These are phyloP conservation scores for Zoanthus sociatus DNA, from an alignment of 92 coral and sea anemone species.

Conservation along the genomic window DNA sequence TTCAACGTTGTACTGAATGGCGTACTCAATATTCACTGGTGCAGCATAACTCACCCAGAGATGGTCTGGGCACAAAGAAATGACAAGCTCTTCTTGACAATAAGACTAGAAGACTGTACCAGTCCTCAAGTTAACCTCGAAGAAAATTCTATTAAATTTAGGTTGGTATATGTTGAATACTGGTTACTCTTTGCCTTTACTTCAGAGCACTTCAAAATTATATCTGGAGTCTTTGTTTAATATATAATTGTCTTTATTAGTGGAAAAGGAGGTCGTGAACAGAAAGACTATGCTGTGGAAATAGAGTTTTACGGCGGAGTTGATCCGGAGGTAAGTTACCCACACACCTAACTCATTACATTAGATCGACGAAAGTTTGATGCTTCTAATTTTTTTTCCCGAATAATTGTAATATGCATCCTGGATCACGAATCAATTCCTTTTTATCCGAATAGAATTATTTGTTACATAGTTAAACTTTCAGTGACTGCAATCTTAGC, in stretches of 20 bases:
- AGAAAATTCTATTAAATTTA: constrained; percentile 71
- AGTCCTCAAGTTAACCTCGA: constrained; percentile 74
- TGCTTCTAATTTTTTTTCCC: background rate
- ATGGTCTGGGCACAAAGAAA: constrained; percentile 95
- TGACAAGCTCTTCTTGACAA: constrained; percentile 81
- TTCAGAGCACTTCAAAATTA: background rate
- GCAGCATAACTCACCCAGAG: constrained; percentile 75
- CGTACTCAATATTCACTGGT: background rate
- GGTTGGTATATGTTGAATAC: constrained; percentile 56
- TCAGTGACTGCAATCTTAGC: too few species aligned
- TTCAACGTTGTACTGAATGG: background rate
- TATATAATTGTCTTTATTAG: constrained; percentile 50
- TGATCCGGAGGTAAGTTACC: constrained; percentile 74
- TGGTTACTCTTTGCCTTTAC: background rate
- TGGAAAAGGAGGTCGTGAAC: constrained; percentile 88
- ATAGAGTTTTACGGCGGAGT: constrained; percentile 77
- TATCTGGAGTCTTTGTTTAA: background rate
- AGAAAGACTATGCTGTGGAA: constrained; percentile 79
- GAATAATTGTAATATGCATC: too few species aligned
- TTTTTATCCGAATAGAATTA: too few species aligned
- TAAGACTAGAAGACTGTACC: constrained; percentile 82
- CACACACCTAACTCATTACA: background rate
- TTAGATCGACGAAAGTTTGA: background rate
- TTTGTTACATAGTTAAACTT: too few species aligned
- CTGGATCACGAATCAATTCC: too few species aligned